Conservation (phyloP, 2,888 invertebrate genomes). For the Eristalinus aeneus region DNA sequence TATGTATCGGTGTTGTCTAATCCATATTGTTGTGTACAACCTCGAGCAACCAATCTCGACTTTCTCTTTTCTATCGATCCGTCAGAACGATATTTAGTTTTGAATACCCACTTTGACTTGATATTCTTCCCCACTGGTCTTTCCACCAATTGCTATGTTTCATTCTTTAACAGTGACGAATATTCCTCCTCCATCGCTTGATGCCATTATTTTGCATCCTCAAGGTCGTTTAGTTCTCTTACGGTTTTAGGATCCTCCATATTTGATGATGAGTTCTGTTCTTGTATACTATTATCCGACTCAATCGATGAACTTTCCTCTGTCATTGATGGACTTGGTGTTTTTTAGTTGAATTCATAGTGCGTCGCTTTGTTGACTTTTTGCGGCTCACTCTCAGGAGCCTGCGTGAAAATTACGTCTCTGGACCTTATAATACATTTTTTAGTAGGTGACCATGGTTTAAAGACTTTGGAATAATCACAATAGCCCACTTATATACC, state of each 20-base stretch:
- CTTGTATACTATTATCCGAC: too few relatives aligned
- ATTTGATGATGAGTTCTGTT: too few relatives aligned
- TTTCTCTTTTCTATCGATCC: not conserved
- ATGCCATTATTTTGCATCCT: not conserved
- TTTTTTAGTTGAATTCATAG: too few relatives aligned
- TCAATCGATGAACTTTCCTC: too few relatives aligned
- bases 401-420: too few relatives aligned
- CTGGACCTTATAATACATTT: too few relatives aligned
- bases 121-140: not conserved
- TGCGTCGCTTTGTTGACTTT: too few relatives aligned
- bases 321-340: too few relatives aligned
- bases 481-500: too few relatives aligned
- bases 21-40: not conserved
- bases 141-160: not conserved
- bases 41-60: slow-evolving; percentile 11
- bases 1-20: not conserved
- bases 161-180: not conserved
- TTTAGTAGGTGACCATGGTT: too few relatives aligned
- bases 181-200: slow-evolving; percentile 4
- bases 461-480: too few relatives aligned
- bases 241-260: not conserved
- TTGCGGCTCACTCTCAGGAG: too few relatives aligned
- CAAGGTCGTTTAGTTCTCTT: not conserved
- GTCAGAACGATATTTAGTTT: not conserved
- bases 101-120: not conserved